Percentiles rank a stretch among this genome's conserved stretches.
phyloP scores from a whole-genome alignment of 2,888 invertebrate genomes.

The Chrysolina haemoptera region DNA sequence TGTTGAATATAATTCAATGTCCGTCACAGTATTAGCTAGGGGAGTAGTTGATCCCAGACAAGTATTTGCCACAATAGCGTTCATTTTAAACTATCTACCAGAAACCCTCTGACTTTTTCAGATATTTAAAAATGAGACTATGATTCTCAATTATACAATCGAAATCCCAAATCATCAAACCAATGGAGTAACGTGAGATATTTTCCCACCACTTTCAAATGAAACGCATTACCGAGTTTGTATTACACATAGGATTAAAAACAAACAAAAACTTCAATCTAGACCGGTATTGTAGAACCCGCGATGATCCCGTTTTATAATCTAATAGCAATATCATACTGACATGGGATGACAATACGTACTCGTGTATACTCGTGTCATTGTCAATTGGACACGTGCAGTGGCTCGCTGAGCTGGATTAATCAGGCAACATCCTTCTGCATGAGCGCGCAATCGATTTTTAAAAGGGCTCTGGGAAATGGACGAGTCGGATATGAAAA shows the following conservation, averaged over 20 bases:
- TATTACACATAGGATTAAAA: conserved; percentile 28
- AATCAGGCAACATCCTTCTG: conserved; percentile 38
- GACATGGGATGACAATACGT: conserved; percentile 59
- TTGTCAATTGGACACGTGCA: conserved; percentile 61
- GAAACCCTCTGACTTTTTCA: too few species aligned
- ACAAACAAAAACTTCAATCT: conserved; percentile 37
- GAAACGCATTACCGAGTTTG: neutral
- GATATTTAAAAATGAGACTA: too few species aligned
- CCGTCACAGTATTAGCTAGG: too few species aligned
- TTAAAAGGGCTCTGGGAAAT: conserved; percentile 30
- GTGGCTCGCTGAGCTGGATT: conserved; percentile 37
- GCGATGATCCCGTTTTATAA: conserved; percentile 59
- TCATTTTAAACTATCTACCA: too few species aligned
- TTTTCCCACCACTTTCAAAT: conserved; percentile 23
- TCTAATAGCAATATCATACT: conserved; percentile 66
- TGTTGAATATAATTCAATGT: too few species aligned
- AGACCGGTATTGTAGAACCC: conserved; percentile 53
- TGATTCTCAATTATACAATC: too few species aligned
- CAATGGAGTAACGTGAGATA: neutral
- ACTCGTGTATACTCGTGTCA: conserved; percentile 60
- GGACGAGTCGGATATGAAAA: neutral
- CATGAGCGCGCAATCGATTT: conserved; percentile 21
- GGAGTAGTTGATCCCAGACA: too few species aligned
- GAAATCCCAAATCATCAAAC: neutral
- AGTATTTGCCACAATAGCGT: too few species aligned